Evolutionary conservation across 1,140 invertebrate genomes (phyloP), one percentile per base, ranked within the genome.

Genomic region (Eriosoma lanigerum): DNA sequence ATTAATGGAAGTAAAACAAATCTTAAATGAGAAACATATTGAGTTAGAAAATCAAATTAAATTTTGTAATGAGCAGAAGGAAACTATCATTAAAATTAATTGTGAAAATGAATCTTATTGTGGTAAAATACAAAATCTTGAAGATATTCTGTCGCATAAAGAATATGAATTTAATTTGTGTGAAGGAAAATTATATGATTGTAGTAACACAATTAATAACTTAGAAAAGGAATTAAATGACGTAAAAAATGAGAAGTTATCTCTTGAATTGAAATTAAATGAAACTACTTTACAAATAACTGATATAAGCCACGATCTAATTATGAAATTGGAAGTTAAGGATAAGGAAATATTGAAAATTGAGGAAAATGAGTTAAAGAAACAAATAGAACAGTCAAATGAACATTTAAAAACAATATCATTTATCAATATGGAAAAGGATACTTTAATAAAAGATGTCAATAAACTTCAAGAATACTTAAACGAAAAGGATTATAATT

Each of bases 101-200:
- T 1, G 24, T 13, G 75, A 78, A 46, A 78, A 60, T 19, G 75
- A 78, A 29, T 26, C 1, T 44, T 15, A 26, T 26, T 13, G 0
- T 5, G 9, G 48, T 60, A 24, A 78, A 78, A 60, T 78, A 29
- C 60, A 62, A 44, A 46, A 17, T 9, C 32, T 78, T 13, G 75
- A 62, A 48, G 21, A 78, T 46, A 48, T 15, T 62, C n/a, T 78
- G 19, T 50, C 56, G 9, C 75, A 78, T 9, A 62, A 78, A 19
- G 75, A 78, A 46, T 62, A 78, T 19, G 17, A 78, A 48, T 78
- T 78, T n/a, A 78, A 78, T 48, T 58, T 78, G 17, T 78, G 32
- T 3, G 75, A 78, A 60, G 75, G 56, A 13, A 78, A 78, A 62
- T 48, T 78, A 6, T 78, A 62, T 15, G 75, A 60, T 60, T 78